These are phyloP conservation scores for Parnassius glacialis DNA, from an alignment of 2,888 invertebrate species.

Conservation along the genomic window DNA sequence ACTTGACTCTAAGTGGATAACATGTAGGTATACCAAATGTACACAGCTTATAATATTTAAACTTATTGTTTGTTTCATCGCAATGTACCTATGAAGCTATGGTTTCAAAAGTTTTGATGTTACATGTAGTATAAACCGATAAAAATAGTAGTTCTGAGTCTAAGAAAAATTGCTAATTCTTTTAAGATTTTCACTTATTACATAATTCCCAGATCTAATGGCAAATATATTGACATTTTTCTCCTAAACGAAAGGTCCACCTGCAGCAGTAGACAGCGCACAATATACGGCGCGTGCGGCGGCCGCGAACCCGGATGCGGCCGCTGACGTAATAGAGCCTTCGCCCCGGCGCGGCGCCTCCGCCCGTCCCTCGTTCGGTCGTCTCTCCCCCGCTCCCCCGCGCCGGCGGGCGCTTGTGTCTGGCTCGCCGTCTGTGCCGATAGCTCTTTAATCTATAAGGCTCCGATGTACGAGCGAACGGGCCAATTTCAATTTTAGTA, in stretches of 20 bases:
- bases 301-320: slow-evolving; percentile 79
- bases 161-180: too few relatives aligned
- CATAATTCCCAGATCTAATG: too few relatives aligned
- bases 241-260: slow-evolving; percentile 36
- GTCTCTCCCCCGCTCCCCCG: slow-evolving; percentile 30
- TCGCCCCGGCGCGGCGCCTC: slow-evolving; percentile 38
- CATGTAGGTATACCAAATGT: too few relatives aligned
- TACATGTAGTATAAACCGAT: too few relatives aligned
- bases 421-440: slow-evolving; percentile 66
- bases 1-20: too few relatives aligned
- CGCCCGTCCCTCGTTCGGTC: slow-evolving; percentile 32
- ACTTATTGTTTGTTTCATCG: too few relatives aligned
- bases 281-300: slow-evolving; percentile 51
- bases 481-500: not conserved
- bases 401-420: slow-evolving; percentile 46
- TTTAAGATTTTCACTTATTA: too few relatives aligned
- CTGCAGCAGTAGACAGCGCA: slow-evolving; percentile 33
- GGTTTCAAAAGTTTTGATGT: too few relatives aligned
- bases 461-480: slow-evolving; percentile 28
- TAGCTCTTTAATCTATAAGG: slow-evolving; percentile 46
- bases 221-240: slow-evolving; percentile 2
- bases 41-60: too few relatives aligned
- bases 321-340: slow-evolving; percentile 73
- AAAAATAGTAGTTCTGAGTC: too few relatives aligned
- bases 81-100: too few relatives aligned